Evolutionary conservation across 2,797 vertebrate genomes (phyloP).

Genomic region (Trachurus trachurus): DNA sequence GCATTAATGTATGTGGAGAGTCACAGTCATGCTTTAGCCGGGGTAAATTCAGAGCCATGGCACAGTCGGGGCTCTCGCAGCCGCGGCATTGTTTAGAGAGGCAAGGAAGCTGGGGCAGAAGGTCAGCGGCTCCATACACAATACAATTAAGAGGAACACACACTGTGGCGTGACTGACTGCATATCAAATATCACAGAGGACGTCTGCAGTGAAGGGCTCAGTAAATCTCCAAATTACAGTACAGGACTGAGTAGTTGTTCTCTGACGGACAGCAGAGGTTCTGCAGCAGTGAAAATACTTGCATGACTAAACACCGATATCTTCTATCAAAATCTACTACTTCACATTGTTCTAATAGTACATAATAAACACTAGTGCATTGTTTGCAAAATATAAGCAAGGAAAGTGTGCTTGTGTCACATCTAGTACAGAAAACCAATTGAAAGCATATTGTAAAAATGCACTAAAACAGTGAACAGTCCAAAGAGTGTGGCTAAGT

Average conservation of each 20-base stretch:
- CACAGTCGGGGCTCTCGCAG: conserved; percentile 70
- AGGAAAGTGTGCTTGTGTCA: neutral
- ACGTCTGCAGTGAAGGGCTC: conserved; percentile 29
- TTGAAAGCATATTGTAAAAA: neutral
- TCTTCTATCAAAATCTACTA: too few species aligned
- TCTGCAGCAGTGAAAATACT: too few species aligned
- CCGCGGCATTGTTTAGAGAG: conserved; percentile 44
- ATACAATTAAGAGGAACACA: conserved; percentile 62
- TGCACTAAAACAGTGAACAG: too few species aligned
- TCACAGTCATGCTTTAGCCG: conserved; percentile 79
- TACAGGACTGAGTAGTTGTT: neutral
- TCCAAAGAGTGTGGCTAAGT: neutral
- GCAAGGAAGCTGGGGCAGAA: conserved; percentile 58
- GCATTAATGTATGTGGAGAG: conserved; percentile 73
- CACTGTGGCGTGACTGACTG: conserved; percentile 62
- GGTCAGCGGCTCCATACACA: conserved; percentile 70
- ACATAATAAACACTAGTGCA: neutral
- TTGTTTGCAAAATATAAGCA: neutral
- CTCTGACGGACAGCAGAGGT: too few species aligned
- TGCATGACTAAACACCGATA: too few species aligned
- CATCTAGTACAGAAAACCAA: neutral
- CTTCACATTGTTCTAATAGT: neutral
- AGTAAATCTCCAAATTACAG: neutral
- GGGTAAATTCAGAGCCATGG: conserved; percentile 67
- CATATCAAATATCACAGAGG: conserved; percentile 41